A percentile compares a stretch with the other conserved stretches of the same genome.
These are phyloP conservation scores for Nanorana parkeri DNA, from an alignment of 2,113 vertebrate species.

Conservation along the genomic window DNA sequence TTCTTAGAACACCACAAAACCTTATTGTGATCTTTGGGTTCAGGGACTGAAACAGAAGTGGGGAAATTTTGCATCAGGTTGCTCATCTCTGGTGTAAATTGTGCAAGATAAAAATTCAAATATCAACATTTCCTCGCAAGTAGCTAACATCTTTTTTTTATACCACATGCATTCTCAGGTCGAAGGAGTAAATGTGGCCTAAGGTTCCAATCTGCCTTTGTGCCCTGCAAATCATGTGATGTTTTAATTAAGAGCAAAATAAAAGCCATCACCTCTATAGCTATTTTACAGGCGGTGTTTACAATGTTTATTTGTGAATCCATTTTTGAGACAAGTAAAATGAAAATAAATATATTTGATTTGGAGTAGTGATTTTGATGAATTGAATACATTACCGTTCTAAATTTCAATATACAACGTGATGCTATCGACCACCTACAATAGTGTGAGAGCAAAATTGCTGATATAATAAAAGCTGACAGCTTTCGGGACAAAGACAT, in stretches of 20 bases:
- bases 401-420: constrained; percentile 43
- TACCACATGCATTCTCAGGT: no score
- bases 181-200: no score
- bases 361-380: constrained; percentile 36
- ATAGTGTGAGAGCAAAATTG: constrained; percentile 23
- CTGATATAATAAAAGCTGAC: constrained; percentile 40
- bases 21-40: no score
- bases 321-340: constrained; percentile 6
- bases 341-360: constrained; percentile 45
- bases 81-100: no score
- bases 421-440: constrained; percentile 35
- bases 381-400: constrained; percentile 29
- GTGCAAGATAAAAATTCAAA: no score
- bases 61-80: no score
- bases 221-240: background rate
- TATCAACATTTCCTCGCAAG: no score
- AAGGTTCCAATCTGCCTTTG: background rate
- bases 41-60: no score
- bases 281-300: background rate
- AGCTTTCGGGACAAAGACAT: constrained; percentile 49
- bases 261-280: background rate
- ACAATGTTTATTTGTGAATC: background rate
- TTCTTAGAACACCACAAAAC: no score
- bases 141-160: no score
- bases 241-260: background rate